Conservation (phyloP, 2,797 vertebrate species). For the Gephyroberyx darwinii region DNA sequence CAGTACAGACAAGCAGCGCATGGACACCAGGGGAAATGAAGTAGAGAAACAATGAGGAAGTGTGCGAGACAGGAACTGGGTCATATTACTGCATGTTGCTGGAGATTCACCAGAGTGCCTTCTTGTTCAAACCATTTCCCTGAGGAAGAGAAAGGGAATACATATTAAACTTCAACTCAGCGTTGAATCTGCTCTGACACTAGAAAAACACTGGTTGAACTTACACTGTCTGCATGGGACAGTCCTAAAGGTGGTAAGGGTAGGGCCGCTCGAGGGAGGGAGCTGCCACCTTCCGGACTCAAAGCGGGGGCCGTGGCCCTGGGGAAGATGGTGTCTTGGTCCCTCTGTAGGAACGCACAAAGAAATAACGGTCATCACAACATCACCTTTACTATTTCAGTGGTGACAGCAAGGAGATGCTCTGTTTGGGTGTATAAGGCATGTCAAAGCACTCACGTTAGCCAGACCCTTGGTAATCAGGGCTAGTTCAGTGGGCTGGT, state of each 20-base stretch:
- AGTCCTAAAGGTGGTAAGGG: too few species aligned
- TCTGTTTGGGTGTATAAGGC: not conserved
- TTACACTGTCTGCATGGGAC: not conserved
- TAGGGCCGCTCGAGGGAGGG: slow-evolving; percentile 73
- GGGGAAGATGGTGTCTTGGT: slow-evolving; percentile 79
- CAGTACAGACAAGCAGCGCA: slow-evolving; percentile 2
- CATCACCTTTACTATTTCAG: slow-evolving; percentile 2
- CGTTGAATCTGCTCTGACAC: not conserved
- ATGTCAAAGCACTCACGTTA: slow-evolving; percentile 78
- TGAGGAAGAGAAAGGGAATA: slow-evolving; percentile 13
- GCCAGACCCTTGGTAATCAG: slow-evolving; percentile 86
- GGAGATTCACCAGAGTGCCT: slow-evolving; percentile 10
- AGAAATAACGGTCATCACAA: not conserved
- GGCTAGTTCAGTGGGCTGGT: slow-evolving; percentile 94
- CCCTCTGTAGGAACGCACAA: slow-evolving; percentile 58
- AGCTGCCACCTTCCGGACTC: slow-evolving; percentile 74
- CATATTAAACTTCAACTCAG: not conserved
- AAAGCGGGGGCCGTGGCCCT: slow-evolving; percentile 78
- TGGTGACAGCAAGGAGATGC: not conserved
- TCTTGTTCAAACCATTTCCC: slow-evolving; percentile 27
- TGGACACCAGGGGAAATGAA: not conserved
- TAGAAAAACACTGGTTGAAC: slow-evolving; percentile 3
- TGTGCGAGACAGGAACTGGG: not conserved
- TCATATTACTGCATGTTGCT: not conserved
- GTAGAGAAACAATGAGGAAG: not conserved